These are phyloP conservation scores for Ctenoplectra terminalis DNA, from an alignment of 1,140 invertebrate genomes.

Conservation along the genomic window DNA sequence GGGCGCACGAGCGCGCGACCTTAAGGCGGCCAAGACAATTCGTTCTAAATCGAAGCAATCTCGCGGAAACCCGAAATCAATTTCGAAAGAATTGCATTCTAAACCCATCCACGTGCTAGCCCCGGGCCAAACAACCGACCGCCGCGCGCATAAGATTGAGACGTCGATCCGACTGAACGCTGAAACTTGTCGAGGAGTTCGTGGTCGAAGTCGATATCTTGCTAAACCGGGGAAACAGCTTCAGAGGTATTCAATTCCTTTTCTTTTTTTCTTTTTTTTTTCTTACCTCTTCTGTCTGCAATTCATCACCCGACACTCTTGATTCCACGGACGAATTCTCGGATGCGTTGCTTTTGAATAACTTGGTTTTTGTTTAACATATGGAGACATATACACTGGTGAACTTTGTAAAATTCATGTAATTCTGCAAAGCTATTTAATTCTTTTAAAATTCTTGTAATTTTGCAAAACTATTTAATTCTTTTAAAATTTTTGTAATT, in stretches of 20 bases:
- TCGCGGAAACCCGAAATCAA: slow-evolving; percentile 75
- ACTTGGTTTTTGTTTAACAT: too few species aligned
- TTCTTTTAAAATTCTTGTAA: too few species aligned
- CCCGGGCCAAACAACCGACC: slow-evolving; percentile 61
- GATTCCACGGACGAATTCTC: neutral
- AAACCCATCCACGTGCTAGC: slow-evolving; percentile 71
- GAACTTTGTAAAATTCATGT: too few species aligned
- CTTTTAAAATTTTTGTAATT: too few species aligned
- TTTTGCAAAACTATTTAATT: too few species aligned
- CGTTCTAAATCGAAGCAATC: slow-evolving; percentile 74
- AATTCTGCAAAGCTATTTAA: too few species aligned
- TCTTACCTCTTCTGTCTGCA: neutral
- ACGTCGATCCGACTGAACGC: slow-evolving; percentile 23
- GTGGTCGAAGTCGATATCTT: slow-evolving; percentile 38
- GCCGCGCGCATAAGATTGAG: slow-evolving; percentile 21
- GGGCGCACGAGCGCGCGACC: slow-evolving; percentile 1
- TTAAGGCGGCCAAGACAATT: slow-evolving; percentile 62
- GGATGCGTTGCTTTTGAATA: neutral
- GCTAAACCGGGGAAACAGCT: slow-evolving; percentile 1
- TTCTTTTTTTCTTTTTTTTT: neutral
- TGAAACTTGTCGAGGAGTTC: slow-evolving; percentile 42
- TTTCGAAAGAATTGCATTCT: slow-evolving; percentile 79
- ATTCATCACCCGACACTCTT: too few species aligned
- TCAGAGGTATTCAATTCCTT: too few species aligned
- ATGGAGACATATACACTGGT: too few species aligned